phyloP scores from a whole-genome alignment of 2,113 vertebrate species.

The Pholis gunnellus region DNA sequence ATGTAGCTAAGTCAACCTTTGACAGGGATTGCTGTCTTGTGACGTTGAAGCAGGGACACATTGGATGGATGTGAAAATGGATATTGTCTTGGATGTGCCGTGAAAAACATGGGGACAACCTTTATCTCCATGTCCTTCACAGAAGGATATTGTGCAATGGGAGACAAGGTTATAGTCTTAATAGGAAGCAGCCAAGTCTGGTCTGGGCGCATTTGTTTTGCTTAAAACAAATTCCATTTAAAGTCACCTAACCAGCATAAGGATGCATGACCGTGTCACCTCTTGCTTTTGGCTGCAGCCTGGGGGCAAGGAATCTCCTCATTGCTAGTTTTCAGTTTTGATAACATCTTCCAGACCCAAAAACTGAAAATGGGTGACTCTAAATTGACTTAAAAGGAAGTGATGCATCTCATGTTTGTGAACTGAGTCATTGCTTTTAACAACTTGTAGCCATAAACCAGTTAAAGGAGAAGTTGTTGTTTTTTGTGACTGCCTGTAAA shows the following conservation, averaged over 20 bases:
- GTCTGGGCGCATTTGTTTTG: conserved; percentile 39
- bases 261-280: conserved; percentile 37
- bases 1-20: conserved; percentile 46
- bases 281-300: conserved; percentile 2
- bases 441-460: conserved; percentile 50
- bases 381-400: conserved; percentile 21
- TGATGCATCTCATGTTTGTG: conserved; percentile 30
- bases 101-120: background rate
- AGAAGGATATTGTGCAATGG: conserved; percentile 14
- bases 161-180: conserved; percentile 1
- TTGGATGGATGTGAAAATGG: conserved; percentile 1
- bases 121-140: background rate
- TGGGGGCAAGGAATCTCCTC: conserved; percentile 16
- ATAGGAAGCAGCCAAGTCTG: conserved; percentile 15
- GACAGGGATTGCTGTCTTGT: background rate
- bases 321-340: background rate
- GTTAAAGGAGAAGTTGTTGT: conserved; percentile 3
- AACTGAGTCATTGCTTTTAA: conserved; percentile 14
- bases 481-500: conserved; percentile 29
- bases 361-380: conserved; percentile 14
- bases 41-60: background rate
- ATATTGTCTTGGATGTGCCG: conserved; percentile 3
- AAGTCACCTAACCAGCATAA: conserved; percentile 66
- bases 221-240: conserved; percentile 43
- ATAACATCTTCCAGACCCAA: conserved; percentile 1